Evolutionary conservation across 2,888 invertebrate genomes (phyloP).

Genomic region (Lasioglossum zephyrum): DNA sequence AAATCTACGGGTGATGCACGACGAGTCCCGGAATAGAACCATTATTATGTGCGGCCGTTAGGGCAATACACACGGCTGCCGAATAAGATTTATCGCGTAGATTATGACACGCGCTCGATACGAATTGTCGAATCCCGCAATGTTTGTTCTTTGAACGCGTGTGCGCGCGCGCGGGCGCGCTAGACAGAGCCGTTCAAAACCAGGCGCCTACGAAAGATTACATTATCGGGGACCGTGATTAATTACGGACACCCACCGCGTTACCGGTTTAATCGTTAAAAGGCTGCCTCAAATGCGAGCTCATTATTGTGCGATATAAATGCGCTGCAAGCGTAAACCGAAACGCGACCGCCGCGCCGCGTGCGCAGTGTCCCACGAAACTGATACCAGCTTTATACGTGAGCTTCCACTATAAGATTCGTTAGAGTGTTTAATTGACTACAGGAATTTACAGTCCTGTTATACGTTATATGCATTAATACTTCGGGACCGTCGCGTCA

Average conservation of each 20-base stretch:
- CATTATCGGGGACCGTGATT: background rate
- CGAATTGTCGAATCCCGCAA: background rate
- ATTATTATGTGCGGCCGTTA: conserved; percentile 46
- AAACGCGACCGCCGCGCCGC: background rate
- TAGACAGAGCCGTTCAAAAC: background rate
- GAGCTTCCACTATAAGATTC: background rate
- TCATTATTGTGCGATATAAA: background rate
- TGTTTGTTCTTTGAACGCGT: conserved; percentile 12
- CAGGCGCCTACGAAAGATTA: background rate
- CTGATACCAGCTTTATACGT: background rate
- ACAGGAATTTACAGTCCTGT: background rate
- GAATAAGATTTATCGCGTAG: conserved; percentile 50
- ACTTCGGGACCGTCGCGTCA: background rate
- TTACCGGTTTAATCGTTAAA: background rate
- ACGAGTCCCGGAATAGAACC: conserved; percentile 59
- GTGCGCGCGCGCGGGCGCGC: background rate
- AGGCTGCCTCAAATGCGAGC: background rate
- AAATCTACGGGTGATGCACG: conserved; percentile 64
- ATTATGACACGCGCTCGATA: conserved; percentile 25
- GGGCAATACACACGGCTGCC: conserved; percentile 24
- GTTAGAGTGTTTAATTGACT: background rate
- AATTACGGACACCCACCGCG: background rate
- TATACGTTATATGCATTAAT: background rate
- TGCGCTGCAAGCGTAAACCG: background rate
- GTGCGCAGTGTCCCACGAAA: background rate